Evolutionary conservation across 2,888 invertebrate genomes (phyloP).

Genomic region (Scaptomyza parva): DNA sequence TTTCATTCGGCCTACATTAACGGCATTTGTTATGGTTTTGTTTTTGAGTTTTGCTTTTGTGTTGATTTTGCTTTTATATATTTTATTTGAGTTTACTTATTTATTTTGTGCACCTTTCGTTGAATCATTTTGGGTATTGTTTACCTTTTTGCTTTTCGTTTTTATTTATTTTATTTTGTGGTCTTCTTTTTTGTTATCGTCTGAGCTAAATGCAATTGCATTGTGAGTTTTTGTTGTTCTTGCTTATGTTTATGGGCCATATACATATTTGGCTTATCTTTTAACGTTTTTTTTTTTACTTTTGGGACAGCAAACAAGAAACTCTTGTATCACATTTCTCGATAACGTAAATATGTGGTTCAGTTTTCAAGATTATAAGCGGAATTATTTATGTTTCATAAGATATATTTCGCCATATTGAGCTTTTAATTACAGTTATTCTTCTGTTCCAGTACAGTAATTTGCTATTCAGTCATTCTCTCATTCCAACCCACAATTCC

Average conservation of each 20-base stretch:
- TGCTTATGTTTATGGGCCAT: slow-evolving; percentile 41
- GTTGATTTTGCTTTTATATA: slow-evolving; percentile 5
- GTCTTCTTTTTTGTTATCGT: slow-evolving; percentile 41
- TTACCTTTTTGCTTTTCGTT: slow-evolving; percentile 22
- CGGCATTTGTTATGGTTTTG: slow-evolving; percentile 41
- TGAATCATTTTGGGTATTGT: slow-evolving; percentile 39
- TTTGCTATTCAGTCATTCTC: slow-evolving; percentile 8
- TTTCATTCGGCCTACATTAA: slow-evolving; percentile 48
- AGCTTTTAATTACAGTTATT: slow-evolving; percentile 29
- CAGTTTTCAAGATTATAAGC: slow-evolving; percentile 37
- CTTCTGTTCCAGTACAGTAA: slow-evolving; percentile 7
- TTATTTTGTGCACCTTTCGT: slow-evolving; percentile 47
- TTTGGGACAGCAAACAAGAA: slow-evolving; percentile 36
- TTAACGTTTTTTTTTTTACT: slow-evolving; percentile 9
- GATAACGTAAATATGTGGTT: slow-evolving; percentile 49
- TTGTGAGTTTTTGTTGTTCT: slow-evolving; percentile 29
- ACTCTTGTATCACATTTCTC: slow-evolving; percentile 17
- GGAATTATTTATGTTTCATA: no score
- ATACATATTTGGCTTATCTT: slow-evolving; percentile 55
- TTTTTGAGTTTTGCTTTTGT: slow-evolving; percentile 29
- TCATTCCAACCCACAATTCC: slow-evolving; percentile 5
- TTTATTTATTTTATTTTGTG: no score
- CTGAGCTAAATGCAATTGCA: slow-evolving; percentile 64
- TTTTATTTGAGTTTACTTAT: slow-evolving; percentile 42
- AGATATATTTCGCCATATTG: slow-evolving; percentile 18